A percentile compares a stretch with the other conserved stretches of the same genome.
These are phyloP conservation scores for Temnothorax longispinosus DNA, from an alignment of 1,140 invertebrate species.

Conservation along the genomic window DNA sequence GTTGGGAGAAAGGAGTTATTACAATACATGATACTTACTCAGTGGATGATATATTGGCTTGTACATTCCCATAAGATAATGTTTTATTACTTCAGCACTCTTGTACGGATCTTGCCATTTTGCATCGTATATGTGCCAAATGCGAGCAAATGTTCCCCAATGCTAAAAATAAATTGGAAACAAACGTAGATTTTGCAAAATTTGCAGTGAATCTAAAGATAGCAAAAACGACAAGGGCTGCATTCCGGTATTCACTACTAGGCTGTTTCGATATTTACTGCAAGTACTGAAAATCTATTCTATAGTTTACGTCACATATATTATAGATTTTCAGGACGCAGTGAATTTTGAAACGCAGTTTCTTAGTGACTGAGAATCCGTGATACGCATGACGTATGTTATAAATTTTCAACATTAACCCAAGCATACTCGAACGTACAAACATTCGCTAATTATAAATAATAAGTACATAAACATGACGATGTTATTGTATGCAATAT, in stretches of 20 bases:
- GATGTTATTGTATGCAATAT: neutral
- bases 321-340: no score
- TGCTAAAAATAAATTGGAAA: slow-evolving; percentile 88
- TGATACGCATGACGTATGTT: no score
- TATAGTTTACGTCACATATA: no score
- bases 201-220: neutral
- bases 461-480: neutral
- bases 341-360: no score
- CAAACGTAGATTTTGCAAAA: neutral
- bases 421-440: neutral
- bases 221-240: neutral
- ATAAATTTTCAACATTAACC: no score
- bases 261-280: no score
- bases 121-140: slow-evolving; percentile 98
- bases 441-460: neutral
- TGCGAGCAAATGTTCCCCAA: slow-evolving; percentile 97
- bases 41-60: slow-evolving; percentile 97
- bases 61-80: slow-evolving; percentile 93
- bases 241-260: neutral
- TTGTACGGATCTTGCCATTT: slow-evolving; percentile 97
- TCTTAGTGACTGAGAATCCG: neutral
- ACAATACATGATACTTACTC: slow-evolving; percentile 86
- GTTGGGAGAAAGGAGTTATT: no score
- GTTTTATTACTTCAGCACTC: slow-evolving; percentile 91
- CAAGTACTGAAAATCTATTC: no score